A percentile compares a stretch with the other conserved stretches of the same genome.
These are phyloP conservation scores for Tokudaia tokunoshimensis DNA, from an alignment of 2,797 vertebrate species.

Conservation along the genomic window DNA sequence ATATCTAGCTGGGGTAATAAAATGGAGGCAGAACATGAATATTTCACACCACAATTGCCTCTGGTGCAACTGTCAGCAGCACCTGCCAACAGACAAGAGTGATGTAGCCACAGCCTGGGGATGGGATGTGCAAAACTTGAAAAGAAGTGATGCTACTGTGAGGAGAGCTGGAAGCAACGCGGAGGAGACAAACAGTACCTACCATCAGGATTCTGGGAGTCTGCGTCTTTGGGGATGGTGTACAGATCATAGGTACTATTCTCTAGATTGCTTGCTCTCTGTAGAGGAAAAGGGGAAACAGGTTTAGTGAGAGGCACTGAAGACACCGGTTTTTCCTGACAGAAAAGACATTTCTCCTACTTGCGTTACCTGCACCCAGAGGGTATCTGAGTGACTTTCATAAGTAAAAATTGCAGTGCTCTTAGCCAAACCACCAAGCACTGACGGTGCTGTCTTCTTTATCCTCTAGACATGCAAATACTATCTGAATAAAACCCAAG, in stretches of 20 bases:
- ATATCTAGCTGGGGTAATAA: slow-evolving; percentile 84
- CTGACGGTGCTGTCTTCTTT: neutral
- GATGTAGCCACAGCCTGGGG: slow-evolving; percentile 72
- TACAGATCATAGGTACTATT: slow-evolving; percentile 99
- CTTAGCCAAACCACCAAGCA: slow-evolving; percentile 13
- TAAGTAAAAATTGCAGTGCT: slow-evolving; percentile 6
- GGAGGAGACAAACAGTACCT: slow-evolving; percentile 48
- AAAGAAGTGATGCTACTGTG: neutral
- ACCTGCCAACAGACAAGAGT: slow-evolving; percentile 81
- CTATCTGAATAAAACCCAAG: slow-evolving; percentile 39
- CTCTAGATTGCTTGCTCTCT: slow-evolving; percentile 98
- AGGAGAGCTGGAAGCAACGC: slow-evolving; percentile 13
- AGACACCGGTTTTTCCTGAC: slow-evolving; percentile 42
- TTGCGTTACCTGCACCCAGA: neutral
- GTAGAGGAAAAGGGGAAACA: slow-evolving; percentile 37
- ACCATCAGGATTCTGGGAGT: slow-evolving; percentile 98
- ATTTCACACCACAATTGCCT: slow-evolving; percentile 84
- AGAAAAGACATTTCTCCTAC: slow-evolving; percentile 35
- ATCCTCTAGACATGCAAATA: slow-evolving; percentile 21
- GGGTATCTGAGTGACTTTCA: neutral
- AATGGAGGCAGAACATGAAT: slow-evolving; percentile 86
- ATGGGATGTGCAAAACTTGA: slow-evolving; percentile 72
- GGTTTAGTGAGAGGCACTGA: neutral
- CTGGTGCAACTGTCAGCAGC: slow-evolving; percentile 76
- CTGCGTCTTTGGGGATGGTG: slow-evolving; percentile 96